Evolutionary conservation across 2,113 vertebrate species (phyloP), one percentile per base, ranked within the genome.

Genomic region (Osmerus eperlanus): DNA sequence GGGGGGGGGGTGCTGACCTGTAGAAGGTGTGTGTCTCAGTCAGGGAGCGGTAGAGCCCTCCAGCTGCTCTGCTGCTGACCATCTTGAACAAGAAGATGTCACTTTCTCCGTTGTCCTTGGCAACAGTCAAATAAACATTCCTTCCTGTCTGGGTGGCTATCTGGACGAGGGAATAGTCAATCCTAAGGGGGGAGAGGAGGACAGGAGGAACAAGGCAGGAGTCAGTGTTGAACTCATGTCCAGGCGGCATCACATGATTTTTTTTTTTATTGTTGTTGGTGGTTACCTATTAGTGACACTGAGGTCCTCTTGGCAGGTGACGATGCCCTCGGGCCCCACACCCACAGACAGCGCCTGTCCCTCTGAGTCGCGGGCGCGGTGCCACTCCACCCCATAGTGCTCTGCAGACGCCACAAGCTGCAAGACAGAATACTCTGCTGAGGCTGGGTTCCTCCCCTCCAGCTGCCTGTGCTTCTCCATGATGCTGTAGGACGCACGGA

Each of bases 121-220:
- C 97, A 53, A 99, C 90, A 0, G 97, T 99, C 87, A 99, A 81
- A 79, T 97, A 98, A 1, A 99, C 97, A 0, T 93, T 99, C 89
- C 99, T 99, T 62, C 96, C 96, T 2, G 97, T 98, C 82, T 99
- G 97, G 11, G 97, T 99, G 84, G 97, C 97, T 83, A 98, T 98
- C 83, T 99, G 97, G 77, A 99, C 96, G 82, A 98, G 88, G n/a
- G 97, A 96, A 77, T 99, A 99, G 59, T 95, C 94, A 73, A 99
- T 93, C 84, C 97, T 91, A 61, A 51, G 21, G 64, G 62, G n/a
- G 16, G 4, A 73, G 32, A 8, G 32, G 8, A 11, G 2, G 41
- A 47, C 41, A 47, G 12, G 41, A 47, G 41, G 9, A 47, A 47
- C 41, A 47, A 47, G 41, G 41, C 6, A 12, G 41, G 9, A 47